Conservation (phyloP, 2,113 vertebrate genomes). For the Hemicordylus capensis region DNA sequence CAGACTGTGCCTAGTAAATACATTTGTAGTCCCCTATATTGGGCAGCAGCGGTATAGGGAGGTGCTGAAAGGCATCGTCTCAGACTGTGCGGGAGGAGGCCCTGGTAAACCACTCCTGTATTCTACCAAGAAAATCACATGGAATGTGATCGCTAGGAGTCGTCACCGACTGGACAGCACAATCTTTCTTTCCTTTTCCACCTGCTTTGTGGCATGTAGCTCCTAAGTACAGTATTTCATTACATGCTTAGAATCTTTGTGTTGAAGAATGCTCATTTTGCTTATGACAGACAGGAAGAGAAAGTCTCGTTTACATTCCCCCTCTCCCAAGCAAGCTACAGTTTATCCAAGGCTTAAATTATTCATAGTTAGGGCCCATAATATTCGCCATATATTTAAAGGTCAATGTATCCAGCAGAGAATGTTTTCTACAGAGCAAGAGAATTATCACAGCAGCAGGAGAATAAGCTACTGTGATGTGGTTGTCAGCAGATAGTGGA, state of each 20-base stretch:
- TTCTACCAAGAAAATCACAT: no score
- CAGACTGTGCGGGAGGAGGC: no score
- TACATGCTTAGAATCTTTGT: background rate
- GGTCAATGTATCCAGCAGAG: background rate
- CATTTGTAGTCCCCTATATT: no score
- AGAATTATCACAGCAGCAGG: constrained; percentile 7
- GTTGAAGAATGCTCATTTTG: background rate
- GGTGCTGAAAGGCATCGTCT: no score
- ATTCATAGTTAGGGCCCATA: background rate
- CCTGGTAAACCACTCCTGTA: no score
- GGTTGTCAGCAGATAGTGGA: background rate
- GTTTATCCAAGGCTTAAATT: background rate
- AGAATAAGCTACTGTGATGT: background rate
- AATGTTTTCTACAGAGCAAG: constrained; percentile 9
- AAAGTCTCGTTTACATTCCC: constrained; percentile 6
- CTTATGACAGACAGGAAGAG: background rate
- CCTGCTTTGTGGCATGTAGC: background rate
- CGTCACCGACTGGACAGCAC: no score
- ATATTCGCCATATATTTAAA: background rate
- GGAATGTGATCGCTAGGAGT: no score
- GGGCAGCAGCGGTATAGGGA: no score
- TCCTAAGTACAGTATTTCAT: background rate
- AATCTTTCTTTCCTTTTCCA: no score
- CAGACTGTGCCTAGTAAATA: no score
- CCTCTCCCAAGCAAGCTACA: background rate